Base-by-base conservation (phyloP, 1,140 invertebrate genomes). In the Tetranychus urticae region DNA sequence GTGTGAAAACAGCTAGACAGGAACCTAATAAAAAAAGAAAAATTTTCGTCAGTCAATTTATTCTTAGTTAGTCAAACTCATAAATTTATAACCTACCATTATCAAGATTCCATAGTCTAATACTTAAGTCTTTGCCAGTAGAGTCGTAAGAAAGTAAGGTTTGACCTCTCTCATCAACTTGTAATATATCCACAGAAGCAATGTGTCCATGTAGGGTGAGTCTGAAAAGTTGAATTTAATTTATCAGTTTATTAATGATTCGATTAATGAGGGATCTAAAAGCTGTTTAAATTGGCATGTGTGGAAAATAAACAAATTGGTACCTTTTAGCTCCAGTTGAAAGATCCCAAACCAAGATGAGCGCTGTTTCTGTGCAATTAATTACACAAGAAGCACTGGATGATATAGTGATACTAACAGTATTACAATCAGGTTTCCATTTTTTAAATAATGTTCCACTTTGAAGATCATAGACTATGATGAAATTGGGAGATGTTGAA, bases 391-490 rank as follows among this genome's bases (percentile, higher is more conserved):
- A 79, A 65, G 82, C 81, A 60, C 78, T 75, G 31, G 84, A 84
- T 63, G 84, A 86, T 69, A 88, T 86, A 63, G 84, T 83, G 62
- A 88, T 74, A 12, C 83, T 79, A 1, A 83, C 82, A 6, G 82
- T 85, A 70, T 84, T 83, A 62, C 80, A 80, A 50, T 79, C 80
- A 1, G 84, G 84, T 71, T 88, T 88, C 84, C 85, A 87, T 73
- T 69, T 69, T 72, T 88, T 88, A 73, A 88, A 88, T 64, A 88
- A 70, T 2, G 85, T 88, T n/a, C 86, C 86, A 66, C 84, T 88
- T 74, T 86, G 82, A n/a, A 90, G 75, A 73, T 90, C 86, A 71
- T 88, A 90, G 36, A 89, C 85, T 47, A 88, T 84, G 59, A 90
- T 85, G 74, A 88, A 88, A 74, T 88, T 88, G 1, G 85, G 83